Base-by-base conservation (phyloP, 2,113 vertebrate genomes). In the Physeter macrocephalus region DNA sequence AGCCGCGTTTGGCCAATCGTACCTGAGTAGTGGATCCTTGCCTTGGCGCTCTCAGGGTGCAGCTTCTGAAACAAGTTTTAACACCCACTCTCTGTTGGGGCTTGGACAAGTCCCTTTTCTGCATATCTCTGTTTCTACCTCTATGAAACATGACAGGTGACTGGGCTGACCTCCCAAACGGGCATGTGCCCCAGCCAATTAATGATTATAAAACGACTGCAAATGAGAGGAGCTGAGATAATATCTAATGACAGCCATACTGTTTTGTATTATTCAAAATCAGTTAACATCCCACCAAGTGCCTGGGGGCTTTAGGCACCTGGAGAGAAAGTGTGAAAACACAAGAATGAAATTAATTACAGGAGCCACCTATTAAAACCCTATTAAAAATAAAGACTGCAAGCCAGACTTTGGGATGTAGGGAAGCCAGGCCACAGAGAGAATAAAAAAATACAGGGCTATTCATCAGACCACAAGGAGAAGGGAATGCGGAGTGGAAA, bases 331-430 rank as follows among this genome's bases (percentile, higher is more conserved):
- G 88, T 92, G 89, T 96, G 89, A 94, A 97, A 97, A 97, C 89
- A 64, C 64, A 86, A 94, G 93, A 85, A 97, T 95, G 89, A 96
- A 97, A 97, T 96, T 93, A 97, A 97, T 97, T 97, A 95, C 82
- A 74, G 74, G 88, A 92, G 59, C 67, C 46, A 7, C 95, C 88
- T 94, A 95, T 96, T 93, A 96, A 96, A 97, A 78, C 34, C 82
- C 90, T 84, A 64, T 97, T 96, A 89, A 96, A 98, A 96, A 77
- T 78, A 67, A 96, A 94, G 80, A 66, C 74, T 87, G 15, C 83
- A 95, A 96, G 64, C 59, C 39, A 94, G 66, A 66, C 77, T 66
- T 64, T 80, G 83, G 86, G 72, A 64, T 31, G 27, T 77, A 61
- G 57, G 77, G 72, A 92, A 84, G 49, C 43, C n/a, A 92, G 80